These are phyloP conservation scores for Anastrepha ludens DNA, from an alignment of 1,140 invertebrate species.

Conservation along the genomic window DNA sequence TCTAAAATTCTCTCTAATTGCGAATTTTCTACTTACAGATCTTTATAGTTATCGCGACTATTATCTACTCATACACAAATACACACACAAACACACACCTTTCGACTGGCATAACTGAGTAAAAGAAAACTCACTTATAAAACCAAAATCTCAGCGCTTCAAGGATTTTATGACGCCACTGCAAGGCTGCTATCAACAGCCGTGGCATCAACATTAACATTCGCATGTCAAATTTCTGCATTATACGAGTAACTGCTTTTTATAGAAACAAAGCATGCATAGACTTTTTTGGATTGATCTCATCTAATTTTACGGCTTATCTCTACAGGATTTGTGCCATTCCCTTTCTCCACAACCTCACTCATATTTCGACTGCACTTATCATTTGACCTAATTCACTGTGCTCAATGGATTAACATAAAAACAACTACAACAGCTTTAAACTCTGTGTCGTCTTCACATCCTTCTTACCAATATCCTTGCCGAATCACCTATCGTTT, in stretches of 20 bases:
- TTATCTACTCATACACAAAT: background rate
- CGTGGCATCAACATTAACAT: background rate
- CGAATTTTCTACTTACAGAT: background rate
- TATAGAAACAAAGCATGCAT: background rate
- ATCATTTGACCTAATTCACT: conserved; percentile 13
- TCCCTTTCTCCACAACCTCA: background rate
- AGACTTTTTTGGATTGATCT: background rate
- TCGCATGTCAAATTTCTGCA: conserved; percentile 25
- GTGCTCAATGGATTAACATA: conserved; percentile 1
- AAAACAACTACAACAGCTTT: background rate
- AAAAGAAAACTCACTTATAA: background rate
- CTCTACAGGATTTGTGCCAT: background rate
- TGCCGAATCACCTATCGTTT: background rate
- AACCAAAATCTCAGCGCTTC: background rate
- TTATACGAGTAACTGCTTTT: background rate
- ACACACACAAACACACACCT: background rate
- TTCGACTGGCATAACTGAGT: conserved; percentile 22
- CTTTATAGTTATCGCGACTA: background rate
- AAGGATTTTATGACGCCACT: background rate
- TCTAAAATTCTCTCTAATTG: background rate
- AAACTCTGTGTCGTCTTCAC: background rate
- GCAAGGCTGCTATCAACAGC: conserved; percentile 29
- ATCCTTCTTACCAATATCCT: background rate
- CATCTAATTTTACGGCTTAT: conserved; percentile 39
- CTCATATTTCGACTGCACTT: conserved; percentile 1